Base-by-base conservation (phyloP, 2,888 invertebrate species). In the Sericinus montela region DNA sequence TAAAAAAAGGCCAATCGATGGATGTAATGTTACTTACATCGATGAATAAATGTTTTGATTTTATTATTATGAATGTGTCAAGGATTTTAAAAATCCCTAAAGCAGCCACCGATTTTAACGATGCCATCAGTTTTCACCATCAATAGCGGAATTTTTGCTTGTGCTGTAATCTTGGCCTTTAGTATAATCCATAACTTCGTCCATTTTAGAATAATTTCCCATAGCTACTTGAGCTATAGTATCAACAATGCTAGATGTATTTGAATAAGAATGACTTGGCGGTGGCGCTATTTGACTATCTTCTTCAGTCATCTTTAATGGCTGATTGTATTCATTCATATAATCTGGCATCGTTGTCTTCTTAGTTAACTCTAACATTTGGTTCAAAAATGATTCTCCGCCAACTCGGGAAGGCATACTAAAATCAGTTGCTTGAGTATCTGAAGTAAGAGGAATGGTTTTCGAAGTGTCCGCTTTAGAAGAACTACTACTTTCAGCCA, bases 251-350 rank as follows among this genome's bases (percentile, higher is more conserved):
- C 76, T 83, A 9, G 81, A 67, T 0, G 83, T 67, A 34, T 70
- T 76, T 29, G 85, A 69, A 54, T 88, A 88, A 0, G 88, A 72
- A 54, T 89, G 85, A 57, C 86, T 77, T 53, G 91, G 84, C 10
- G 90, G 73, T 54, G 91, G 87, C 51, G 89, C 69, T 39, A 87
- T 75, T 11, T 80, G 75, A 10, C 77, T 65, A 48, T 89, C 79
- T 51, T 91, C 91, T 55, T 91, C 91, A 23, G 86, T 72, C 40
- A 92, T 78, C 72, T 93, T 93, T 9, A 90, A 62, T 36, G 91
- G 90, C 47, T 92, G 92, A 51, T 87, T 81, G 49, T 85, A 85
- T 55, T 90, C 89, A 1, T 80, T 65, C 56, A 85, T 71, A 55
- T 89, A 90, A 60, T 89, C 89, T 1, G 89, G 80, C 78, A 88